phyloP scores from a whole-genome alignment of 30 jellyfish, hydroid and myxozoan species.

The Hydra vulgaris region DNA sequence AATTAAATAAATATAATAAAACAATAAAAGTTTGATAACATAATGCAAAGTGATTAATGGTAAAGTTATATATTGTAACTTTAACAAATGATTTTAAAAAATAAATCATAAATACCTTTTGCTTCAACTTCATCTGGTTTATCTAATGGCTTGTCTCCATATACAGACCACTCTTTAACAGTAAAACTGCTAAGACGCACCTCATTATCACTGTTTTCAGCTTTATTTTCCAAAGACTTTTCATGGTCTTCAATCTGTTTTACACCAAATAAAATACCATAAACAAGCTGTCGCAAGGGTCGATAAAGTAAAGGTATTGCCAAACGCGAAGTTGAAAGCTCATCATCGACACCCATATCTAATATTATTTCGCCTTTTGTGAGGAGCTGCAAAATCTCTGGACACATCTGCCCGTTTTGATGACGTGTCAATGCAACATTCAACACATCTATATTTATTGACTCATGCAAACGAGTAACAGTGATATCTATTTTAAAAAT shows the following conservation, averaged over 20 bases:
- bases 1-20: too few relatives aligned
- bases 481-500: conserved; percentile 4
- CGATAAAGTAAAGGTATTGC: conserved; percentile 81
- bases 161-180: conserved; percentile 71
- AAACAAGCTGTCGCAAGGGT: conserved; percentile 70
- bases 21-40: too few relatives aligned
- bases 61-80: too few relatives aligned
- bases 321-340: conserved; percentile 49
- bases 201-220: neutral
- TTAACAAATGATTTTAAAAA: too few relatives aligned
- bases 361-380: conserved; percentile 57
- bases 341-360: conserved; percentile 66
- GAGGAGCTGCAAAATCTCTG: conserved; percentile 55
- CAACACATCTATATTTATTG: conserved; percentile 44
- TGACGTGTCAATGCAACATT: conserved; percentile 58
- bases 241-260: conserved; percentile 28
- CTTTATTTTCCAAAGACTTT: neutral
- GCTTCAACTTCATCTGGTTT: conserved; percentile 66
- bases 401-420: conserved; percentile 86
- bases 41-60: too few relatives aligned
- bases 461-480: conserved; percentile 7
- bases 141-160: conserved; percentile 42
- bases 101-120: too few relatives aligned
- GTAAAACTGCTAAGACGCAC: neutral
- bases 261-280: conserved; percentile 72